These are phyloP conservation scores for Bothrops jararaca DNA, from an alignment of 2,113 vertebrate species.

Conservation along the genomic window DNA sequence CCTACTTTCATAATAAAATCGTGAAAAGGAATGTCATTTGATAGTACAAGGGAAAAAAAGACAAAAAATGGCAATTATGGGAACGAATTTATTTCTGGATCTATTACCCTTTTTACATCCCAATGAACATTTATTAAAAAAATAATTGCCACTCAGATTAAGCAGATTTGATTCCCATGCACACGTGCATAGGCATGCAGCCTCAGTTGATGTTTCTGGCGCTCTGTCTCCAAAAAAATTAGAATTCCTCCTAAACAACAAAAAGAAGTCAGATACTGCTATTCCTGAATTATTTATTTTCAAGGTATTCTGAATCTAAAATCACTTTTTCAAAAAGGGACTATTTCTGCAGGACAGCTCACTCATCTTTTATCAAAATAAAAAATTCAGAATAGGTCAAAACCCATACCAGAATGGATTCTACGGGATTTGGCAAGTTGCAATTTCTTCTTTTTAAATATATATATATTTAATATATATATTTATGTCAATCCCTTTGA, in stretches of 20 bases:
- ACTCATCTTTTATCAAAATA: background rate
- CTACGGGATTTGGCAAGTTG: background rate
- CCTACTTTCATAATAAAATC: background rate
- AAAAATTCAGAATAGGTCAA: background rate
- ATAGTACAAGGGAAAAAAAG: background rate
- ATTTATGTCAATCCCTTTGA: slow-evolving; percentile 14
- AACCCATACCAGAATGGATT: background rate
- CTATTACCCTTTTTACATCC: background rate
- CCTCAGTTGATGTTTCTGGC: background rate
- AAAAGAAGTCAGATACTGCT: background rate
- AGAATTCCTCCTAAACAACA: background rate
- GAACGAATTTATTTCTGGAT: background rate
- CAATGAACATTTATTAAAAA: background rate
- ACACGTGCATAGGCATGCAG: background rate
- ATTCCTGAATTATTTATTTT: background rate
- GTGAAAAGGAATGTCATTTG: background rate
- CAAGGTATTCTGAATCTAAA: background rate
- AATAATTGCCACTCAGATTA: background rate
- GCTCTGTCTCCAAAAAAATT: background rate
- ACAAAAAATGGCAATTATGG: background rate
- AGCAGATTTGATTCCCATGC: background rate
- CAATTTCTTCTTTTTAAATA: background rate
- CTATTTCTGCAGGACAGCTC: background rate
- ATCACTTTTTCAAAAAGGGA: background rate
- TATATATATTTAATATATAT: too few species aligned